These are phyloP conservation scores for Orthosia gothica DNA, from an alignment of 2,888 invertebrate species.

Conservation along the genomic window DNA sequence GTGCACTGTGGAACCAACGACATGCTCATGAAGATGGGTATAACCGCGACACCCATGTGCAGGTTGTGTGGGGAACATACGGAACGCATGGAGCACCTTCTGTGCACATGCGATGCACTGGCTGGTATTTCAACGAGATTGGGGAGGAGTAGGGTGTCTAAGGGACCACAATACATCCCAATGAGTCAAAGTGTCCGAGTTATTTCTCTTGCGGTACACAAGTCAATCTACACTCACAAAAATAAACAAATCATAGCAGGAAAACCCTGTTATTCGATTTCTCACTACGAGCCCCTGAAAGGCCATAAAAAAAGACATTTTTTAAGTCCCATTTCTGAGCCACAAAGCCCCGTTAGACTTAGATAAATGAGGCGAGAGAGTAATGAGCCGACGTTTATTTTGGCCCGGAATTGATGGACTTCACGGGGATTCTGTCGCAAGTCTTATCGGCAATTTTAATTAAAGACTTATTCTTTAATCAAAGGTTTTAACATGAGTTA, in stretches of 20 bases:
- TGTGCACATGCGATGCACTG: too few relatives aligned
- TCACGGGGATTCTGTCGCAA: slow-evolving; percentile 56
- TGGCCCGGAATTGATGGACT: slow-evolving; percentile 79
- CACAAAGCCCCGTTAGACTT: slow-evolving; percentile 73
- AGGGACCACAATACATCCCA: too few relatives aligned
- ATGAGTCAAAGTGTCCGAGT: too few relatives aligned
- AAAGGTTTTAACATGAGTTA: slow-evolving; percentile 53
- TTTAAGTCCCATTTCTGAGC: slow-evolving; percentile 68
- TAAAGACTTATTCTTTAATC: slow-evolving; percentile 66
- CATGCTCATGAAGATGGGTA: too few relatives aligned
- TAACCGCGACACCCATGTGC: too few relatives aligned
- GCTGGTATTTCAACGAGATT: too few relatives aligned
- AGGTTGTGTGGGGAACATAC: too few relatives aligned
- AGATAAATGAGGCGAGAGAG: slow-evolving; percentile 78
- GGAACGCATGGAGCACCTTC: too few relatives aligned
- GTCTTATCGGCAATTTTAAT: slow-evolving; percentile 71
- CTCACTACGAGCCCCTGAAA: slow-evolving; percentile 30
- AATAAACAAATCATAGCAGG: slow-evolving; percentile 40
- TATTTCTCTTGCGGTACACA: too few relatives aligned
- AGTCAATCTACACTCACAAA: slow-evolving; percentile 1
- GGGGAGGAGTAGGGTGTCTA: too few relatives aligned
- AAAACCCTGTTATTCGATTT: slow-evolving; percentile 45
- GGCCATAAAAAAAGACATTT: slow-evolving; percentile 68
- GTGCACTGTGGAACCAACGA: too few relatives aligned
- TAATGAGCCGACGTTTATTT: slow-evolving; percentile 81